Evolutionary conservation across 1,140 invertebrate genomes (phyloP).

Genomic region (Drosophila sturtevanti): DNA sequence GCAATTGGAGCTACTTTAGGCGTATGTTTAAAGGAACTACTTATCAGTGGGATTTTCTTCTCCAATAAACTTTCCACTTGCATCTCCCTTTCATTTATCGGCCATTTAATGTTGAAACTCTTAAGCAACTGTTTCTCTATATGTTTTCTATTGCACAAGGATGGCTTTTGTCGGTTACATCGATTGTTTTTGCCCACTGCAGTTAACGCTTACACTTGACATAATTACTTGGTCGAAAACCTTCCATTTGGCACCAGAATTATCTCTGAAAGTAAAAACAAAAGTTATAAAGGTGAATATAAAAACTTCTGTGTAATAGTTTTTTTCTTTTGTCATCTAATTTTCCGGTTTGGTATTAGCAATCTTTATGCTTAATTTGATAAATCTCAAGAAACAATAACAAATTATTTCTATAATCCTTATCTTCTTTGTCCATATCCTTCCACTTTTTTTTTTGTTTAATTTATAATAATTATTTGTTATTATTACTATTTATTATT

Average conservation of each 20-base stretch:
- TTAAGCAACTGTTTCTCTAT: neutral
- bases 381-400: too few species aligned
- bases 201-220: neutral
- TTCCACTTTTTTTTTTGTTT: too few species aligned
- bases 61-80: conserved; percentile 44
- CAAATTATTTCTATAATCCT: too few species aligned
- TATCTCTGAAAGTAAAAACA: neutral
- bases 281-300: neutral
- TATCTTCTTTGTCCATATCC: too few species aligned
- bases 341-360: too few species aligned
- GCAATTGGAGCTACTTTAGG: conserved; percentile 32
- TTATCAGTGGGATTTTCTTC: conserved; percentile 45
- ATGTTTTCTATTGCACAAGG: neutral
- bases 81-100: conserved; percentile 56
- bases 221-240: neutral
- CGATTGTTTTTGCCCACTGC: neutral
- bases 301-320: too few species aligned
- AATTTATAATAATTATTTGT: too few species aligned
- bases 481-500: too few species aligned
- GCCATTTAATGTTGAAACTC: conserved; percentile 16
- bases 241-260: neutral
- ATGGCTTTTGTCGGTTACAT: neutral
- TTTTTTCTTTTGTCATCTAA: too few species aligned
- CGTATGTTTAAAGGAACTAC: conserved; percentile 64
- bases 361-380: too few species aligned